Conservation (phyloP, 2,888 invertebrate species). For the Morpho achilles region DNA sequence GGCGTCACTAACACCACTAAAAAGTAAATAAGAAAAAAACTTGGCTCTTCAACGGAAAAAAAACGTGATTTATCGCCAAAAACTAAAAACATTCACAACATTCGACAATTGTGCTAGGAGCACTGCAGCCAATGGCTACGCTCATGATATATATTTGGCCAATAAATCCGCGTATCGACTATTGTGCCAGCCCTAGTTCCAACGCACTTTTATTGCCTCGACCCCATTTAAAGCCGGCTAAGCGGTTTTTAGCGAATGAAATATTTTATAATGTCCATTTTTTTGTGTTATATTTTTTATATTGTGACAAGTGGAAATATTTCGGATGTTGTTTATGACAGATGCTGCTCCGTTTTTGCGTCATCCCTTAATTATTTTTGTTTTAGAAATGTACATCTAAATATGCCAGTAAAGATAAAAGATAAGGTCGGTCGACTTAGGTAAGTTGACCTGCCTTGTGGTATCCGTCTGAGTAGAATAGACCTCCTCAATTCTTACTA, state of each 20-base stretch:
- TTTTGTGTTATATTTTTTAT: conserved; percentile 15
- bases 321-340: conserved; percentile 11
- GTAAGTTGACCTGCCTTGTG: too few relatives aligned
- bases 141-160: conserved; percentile 25
- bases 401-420: too few relatives aligned
- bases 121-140: conserved; percentile 24
- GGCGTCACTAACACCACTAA: too few relatives aligned
- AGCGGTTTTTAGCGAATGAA: conserved; percentile 45
- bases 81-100: conserved; percentile 21
- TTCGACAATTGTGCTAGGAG: conserved; percentile 19
- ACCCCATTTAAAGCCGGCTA: conserved; percentile 46
- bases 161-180: conserved; percentile 30
- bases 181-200: conserved; percentile 34
- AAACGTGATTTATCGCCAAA: conserved; percentile 15
- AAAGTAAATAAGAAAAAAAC: neutral
- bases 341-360: conserved; percentile 5
- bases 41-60: conserved; percentile 9
- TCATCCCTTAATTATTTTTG: neutral
- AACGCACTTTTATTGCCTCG: conserved; percentile 50
- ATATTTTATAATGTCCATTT: conserved; percentile 39
- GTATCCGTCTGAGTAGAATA: too few relatives aligned
- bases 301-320: conserved; percentile 18
- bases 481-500: too few relatives aligned
- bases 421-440: too few relatives aligned
- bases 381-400: too few relatives aligned